Conservation (phyloP, 2,113 vertebrate species). For the Antechinus flavipes region DNA sequence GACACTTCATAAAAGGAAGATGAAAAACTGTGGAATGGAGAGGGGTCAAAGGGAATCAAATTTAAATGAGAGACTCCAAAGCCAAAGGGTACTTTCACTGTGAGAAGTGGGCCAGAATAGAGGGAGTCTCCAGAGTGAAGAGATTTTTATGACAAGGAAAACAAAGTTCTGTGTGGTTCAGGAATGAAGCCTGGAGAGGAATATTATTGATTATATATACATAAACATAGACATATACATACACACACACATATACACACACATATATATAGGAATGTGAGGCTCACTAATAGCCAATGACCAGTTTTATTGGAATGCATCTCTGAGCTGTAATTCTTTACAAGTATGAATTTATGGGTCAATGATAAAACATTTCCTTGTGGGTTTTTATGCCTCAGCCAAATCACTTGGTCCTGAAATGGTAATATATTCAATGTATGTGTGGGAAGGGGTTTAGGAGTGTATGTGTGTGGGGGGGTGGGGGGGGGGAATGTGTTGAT, state of each 20-base stretch:
- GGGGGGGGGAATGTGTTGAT: background rate
- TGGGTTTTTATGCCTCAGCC: constrained; percentile 18
- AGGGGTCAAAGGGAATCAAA: no score
- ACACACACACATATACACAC: no score
- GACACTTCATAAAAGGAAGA: background rate
- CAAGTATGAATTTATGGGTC: background rate
- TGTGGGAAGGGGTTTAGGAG: background rate
- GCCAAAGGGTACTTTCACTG: background rate
- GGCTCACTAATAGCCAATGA: background rate
- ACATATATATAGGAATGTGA: background rate
- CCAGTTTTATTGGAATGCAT: background rate
- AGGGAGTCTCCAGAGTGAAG: background rate
- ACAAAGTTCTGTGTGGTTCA: background rate
- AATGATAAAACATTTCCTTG: background rate
- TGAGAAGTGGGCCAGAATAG: background rate
- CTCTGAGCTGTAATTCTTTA: background rate
- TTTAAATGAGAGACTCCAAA: background rate
- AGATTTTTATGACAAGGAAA: background rate
- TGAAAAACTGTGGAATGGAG: no score
- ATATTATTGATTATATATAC: background rate
- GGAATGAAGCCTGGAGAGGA: background rate
- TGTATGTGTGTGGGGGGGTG: background rate
- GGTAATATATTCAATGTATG: background rate
- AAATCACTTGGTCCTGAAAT: constrained; percentile 29
- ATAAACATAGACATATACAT: no score